Evolutionary conservation across 2,888 invertebrate genomes (phyloP).

Genomic region (Meloe dianella): DNA sequence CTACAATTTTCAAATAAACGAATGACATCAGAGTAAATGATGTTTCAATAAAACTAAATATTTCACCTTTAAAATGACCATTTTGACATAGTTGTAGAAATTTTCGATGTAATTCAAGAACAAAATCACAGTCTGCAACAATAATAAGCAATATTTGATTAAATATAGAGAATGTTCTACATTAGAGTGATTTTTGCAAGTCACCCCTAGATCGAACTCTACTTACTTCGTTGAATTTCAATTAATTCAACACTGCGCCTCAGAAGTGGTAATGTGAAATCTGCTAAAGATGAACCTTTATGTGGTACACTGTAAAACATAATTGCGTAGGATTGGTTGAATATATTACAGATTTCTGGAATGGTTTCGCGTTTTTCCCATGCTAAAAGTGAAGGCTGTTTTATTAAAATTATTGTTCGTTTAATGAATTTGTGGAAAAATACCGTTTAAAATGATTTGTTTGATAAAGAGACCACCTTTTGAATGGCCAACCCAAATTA

Average conservation of each 20-base stretch:
- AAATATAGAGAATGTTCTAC: too few relatives aligned
- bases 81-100: conserved; percentile 66
- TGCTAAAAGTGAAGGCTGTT: conserved; percentile 49
- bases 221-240: conserved; percentile 78
- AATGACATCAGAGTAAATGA: conserved; percentile 77
- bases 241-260: conserved; percentile 78
- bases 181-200: too few relatives aligned
- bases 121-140: conserved; percentile 70
- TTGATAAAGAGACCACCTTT: conserved; percentile 89
- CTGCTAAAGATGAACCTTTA: conserved; percentile 79
- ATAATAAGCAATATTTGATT: too few relatives aligned
- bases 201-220: not conserved
- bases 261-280: conserved; percentile 74
- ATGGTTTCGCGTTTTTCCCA: conserved; percentile 60
- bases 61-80: conserved; percentile 63
- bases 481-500: conserved; percentile 86
- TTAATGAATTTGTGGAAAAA: not conserved
- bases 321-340: conserved; percentile 67
- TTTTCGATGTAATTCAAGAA: conserved; percentile 70
- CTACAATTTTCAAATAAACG: conserved; percentile 76
- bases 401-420: not conserved
- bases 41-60: conserved; percentile 82
- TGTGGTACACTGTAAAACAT: conserved; percentile 91
- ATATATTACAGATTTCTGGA: conserved; percentile 60
- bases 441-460: conserved; percentile 77